Conservation (phyloP, 2,113 vertebrate species). For the Strigops habroptila region DNA sequence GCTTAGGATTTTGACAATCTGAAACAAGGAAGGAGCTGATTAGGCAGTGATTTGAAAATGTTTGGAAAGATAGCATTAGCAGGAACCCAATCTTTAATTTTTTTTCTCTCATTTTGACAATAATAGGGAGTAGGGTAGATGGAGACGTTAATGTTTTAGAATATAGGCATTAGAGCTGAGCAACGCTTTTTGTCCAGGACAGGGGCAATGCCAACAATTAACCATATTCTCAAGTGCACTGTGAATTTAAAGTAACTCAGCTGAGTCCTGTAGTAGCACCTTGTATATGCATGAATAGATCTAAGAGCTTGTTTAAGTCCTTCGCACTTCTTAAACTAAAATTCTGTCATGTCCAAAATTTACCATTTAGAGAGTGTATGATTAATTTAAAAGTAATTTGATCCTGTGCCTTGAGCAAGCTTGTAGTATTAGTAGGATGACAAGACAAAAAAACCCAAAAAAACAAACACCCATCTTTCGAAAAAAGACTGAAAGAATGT, state of each 20-base stretch:
- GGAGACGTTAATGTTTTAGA: neutral
- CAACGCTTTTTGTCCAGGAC: neutral
- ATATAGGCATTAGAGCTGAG: neutral
- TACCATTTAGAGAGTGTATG: neutral
- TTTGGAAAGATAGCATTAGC: neutral
- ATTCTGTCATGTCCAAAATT: neutral
- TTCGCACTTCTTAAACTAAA: neutral
- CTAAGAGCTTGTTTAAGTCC: neutral
- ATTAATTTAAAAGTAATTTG: neutral
- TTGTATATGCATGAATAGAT: neutral
- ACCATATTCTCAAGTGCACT: neutral
- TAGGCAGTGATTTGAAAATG: conserved; percentile 14
- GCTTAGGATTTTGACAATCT: conserved; percentile 29
- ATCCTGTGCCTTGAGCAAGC: neutral
- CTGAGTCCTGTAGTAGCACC: neutral
- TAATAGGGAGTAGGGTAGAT: neutral
- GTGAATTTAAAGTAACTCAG: neutral
- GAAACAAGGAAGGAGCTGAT: conserved; percentile 14
- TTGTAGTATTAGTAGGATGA: neutral
- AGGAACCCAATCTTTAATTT: neutral
- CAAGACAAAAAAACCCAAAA: neutral
- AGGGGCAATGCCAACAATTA: neutral
- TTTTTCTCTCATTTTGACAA: neutral
- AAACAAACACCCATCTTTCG: neutral
- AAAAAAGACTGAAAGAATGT: neutral